Base-by-base conservation (phyloP, 1,140 invertebrate genomes). In the Drosophila pallidifrons region DNA sequence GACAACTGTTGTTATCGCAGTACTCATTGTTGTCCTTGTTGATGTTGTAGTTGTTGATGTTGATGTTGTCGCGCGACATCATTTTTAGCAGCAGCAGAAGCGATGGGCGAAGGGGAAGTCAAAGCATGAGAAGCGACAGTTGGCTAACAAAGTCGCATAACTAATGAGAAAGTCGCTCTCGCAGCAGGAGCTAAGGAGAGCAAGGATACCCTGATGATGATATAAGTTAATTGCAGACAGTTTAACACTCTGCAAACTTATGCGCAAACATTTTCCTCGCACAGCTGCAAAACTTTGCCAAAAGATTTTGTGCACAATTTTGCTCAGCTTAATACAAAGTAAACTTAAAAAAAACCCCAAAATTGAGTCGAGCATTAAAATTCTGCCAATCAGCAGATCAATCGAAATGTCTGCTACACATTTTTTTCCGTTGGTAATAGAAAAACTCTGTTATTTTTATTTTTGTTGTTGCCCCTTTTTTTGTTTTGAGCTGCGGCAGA, bases 121-220 rank as follows among this genome's bases (percentile, higher is more conserved):
- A 25, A 5, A 8, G 13, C 63, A 20, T 58, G 61, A 45, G 69
- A 72, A 49, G 13, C 35, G 32, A 58, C 52, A 58, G 54, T 66
- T 72, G 69, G 58, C 59, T 49, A 54, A 55, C 51, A 74, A 74
- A 68, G 57, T 74, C 32, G 65, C 57, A 61, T 61, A 60, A 61
- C 64, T 69, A 69, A 74, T 69, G 71, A 68, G 41, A 45, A 73
- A 30, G 43, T 52, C 35, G 49, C 35, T 28, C 13, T 41, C 54
- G 35, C n/a, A 15, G 20, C 20, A 25, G 20, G 20, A 25, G 20
- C 0, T 0, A 41, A 45, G 57, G 45, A 55, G 52, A 59, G n/a
- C 5, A n/a, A 11, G 5, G n/a, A 63, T 41, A 32, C 32, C 32
- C 16, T 46, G 54, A 41, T 69, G 55, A 55, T 32, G 43, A 55